Evolutionary conservation across 2,888 invertebrate genomes (phyloP).

Genomic region (Helobdella robusta): DNA sequence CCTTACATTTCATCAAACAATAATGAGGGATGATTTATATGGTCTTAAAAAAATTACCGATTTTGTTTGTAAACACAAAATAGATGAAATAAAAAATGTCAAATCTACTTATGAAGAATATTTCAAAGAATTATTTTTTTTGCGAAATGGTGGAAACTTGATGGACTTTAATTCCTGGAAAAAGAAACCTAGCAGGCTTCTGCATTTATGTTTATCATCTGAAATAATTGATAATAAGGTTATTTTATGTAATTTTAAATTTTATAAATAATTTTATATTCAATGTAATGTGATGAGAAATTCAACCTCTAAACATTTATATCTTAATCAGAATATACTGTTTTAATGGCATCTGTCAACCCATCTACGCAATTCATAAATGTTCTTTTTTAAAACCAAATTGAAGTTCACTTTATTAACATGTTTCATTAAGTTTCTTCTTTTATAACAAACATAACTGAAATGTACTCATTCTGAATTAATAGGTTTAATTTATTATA

Average conservation of each 20-base stretch:
- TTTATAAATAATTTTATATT: not conserved
- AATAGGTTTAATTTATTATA: no score
- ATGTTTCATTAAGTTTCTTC: no score
- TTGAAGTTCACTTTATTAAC: not conserved
- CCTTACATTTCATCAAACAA: no score
- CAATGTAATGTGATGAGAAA: not conserved
- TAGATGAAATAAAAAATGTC: not conserved
- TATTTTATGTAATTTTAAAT: not conserved
- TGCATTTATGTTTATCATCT: constrained; percentile 16
- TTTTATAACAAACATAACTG: no score
- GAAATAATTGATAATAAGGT: constrained; percentile 15
- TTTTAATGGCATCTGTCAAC: not conserved
- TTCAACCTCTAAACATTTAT: not conserved
- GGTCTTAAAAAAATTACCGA: no score
- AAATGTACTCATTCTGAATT: no score
- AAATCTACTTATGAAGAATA: constrained; percentile 39
- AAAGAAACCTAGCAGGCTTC: constrained; percentile 58
- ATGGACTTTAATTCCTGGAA: constrained; percentile 78
- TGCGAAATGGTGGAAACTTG: constrained; percentile 75
- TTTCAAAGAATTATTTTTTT: constrained; percentile 70
- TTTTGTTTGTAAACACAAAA: no score
- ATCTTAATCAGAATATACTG: not conserved
- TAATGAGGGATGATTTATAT: no score
- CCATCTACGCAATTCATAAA: not conserved
- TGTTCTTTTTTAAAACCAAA: not conserved